Evolutionary conservation across 2,797 vertebrate genomes (phyloP).

Genomic region (Rhinogobio ventralis): DNA sequence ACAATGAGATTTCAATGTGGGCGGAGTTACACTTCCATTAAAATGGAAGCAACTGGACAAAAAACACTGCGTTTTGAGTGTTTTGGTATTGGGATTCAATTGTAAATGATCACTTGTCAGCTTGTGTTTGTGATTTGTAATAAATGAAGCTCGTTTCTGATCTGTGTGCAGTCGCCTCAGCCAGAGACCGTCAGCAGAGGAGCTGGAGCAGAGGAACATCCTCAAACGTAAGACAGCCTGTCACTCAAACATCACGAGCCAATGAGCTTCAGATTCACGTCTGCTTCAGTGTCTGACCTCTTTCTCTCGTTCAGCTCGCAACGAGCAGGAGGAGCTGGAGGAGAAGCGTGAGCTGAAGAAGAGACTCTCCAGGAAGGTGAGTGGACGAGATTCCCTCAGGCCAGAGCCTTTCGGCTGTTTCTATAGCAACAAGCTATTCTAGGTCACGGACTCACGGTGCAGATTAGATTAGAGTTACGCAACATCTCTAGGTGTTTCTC

Average conservation of each 20-base stretch:
- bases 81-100: neutral
- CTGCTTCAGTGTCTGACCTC: slow-evolving; percentile 6
- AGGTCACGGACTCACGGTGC: neutral
- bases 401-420: neutral
- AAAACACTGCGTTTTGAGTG: neutral
- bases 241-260: neutral
- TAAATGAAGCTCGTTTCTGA: neutral
- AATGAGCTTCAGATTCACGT: neutral
- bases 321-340: slow-evolving; percentile 95
- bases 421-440: slow-evolving; percentile 30
- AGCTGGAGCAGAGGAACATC: slow-evolving; percentile 97
- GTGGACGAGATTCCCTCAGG: slow-evolving; percentile 38
- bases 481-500: neutral
- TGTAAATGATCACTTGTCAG: neutral
- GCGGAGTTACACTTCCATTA: neutral
- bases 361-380: slow-evolving; percentile 93
- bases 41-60: neutral
- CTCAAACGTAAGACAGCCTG: slow-evolving; percentile 88
- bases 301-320: slow-evolving; percentile 84
- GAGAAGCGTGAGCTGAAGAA: slow-evolving; percentile 98
- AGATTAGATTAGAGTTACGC: slow-evolving; percentile 28
- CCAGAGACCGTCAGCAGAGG: slow-evolving; percentile 94
- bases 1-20: neutral
- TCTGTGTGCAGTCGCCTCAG: slow-evolving; percentile 80
- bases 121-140: neutral